These are phyloP conservation scores for Leucosticte australis DNA, from an alignment of 2,113 vertebrate genomes.

Conservation along the genomic window DNA sequence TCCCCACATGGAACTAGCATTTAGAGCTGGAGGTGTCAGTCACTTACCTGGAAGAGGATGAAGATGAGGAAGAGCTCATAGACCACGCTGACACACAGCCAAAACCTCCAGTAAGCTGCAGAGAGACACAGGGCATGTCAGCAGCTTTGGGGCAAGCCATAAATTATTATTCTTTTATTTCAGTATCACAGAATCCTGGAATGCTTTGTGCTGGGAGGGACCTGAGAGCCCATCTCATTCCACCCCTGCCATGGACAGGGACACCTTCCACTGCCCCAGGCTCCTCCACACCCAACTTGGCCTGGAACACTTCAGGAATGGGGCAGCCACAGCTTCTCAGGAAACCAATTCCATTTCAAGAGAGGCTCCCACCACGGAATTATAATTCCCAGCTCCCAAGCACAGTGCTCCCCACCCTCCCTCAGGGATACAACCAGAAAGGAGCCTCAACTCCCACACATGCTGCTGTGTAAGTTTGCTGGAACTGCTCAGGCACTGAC, in stretches of 20 bases:
- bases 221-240: background rate
- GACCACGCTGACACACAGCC: conserved; percentile 96
- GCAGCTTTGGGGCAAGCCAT: background rate
- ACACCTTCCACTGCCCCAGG: background rate
- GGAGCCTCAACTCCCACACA: too few relatives aligned
- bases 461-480: rapidly evolving
- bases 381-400: background rate
- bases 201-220: background rate
- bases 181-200: rapidly evolving
- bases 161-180: background rate
- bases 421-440: background rate
- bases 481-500: background rate
- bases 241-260: background rate
- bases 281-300: background rate
- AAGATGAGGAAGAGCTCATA: conserved; percentile 99
- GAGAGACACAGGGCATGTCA: background rate
- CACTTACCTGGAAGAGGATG: conserved; percentile 94
- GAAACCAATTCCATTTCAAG: background rate
- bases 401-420: background rate
- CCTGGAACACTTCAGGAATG: background rate
- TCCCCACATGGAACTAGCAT: background rate
- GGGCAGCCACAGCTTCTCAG: background rate
- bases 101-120: conserved; percentile 96
- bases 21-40: background rate
- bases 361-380: background rate